These are phyloP conservation scores for Machimus rusticus DNA, from an alignment of 2,888 invertebrate species.

Conservation along the genomic window DNA sequence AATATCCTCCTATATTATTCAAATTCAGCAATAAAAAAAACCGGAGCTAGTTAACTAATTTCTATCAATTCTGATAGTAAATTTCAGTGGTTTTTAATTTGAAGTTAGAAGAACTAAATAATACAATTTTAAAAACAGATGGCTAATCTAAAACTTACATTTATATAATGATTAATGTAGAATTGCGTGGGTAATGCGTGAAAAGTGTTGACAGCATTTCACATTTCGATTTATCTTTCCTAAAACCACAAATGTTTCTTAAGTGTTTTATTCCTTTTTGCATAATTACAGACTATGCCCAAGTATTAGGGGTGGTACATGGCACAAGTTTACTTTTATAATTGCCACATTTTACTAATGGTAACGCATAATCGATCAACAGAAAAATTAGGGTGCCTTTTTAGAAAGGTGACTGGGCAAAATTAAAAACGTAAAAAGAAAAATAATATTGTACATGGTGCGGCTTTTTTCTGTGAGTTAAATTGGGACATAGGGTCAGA, in stretches of 20 bases:
- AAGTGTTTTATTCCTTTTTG: not conserved
- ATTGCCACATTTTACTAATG: not conserved
- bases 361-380: not conserved
- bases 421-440: not conserved
- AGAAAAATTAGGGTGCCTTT: not conserved
- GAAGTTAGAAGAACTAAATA: too few relatives aligned
- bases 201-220: not conserved
- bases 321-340: not conserved
- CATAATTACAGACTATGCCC: not conserved
- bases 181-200: not conserved
- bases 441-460: not conserved
- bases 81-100: too few relatives aligned
- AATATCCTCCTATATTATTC: too few relatives aligned
- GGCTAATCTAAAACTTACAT: too few relatives aligned
- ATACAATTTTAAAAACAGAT: too few relatives aligned
- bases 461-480: not conserved
- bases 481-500: not conserved
- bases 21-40: too few relatives aligned
- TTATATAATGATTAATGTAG: too few relatives aligned
- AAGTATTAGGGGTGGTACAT: not conserved
- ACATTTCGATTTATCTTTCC: not conserved
- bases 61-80: too few relatives aligned
- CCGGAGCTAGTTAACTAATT: too few relatives aligned
- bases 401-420: not conserved
- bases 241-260: not conserved